Percentiles rank a stretch among this genome's conserved stretches.
These are phyloP conservation scores for Allophyes oxyacanthae DNA, from an alignment of 2,888 invertebrate species.

Conservation along the genomic window DNA sequence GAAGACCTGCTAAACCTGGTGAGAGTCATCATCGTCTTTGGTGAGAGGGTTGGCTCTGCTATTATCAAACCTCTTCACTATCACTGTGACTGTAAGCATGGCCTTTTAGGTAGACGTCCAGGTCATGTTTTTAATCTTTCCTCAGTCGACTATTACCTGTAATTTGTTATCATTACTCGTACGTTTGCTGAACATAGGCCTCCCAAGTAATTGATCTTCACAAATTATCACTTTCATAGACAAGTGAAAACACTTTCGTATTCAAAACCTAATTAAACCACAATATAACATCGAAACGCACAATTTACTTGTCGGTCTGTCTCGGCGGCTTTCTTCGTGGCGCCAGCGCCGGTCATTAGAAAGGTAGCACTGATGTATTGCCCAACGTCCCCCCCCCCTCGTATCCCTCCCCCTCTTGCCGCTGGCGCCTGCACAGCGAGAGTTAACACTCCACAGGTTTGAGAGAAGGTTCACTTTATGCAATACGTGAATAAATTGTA, in stretches of 20 bases:
- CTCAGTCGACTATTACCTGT: no score
- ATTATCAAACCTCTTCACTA: no score
- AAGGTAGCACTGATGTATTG: slow-evolving; percentile 53
- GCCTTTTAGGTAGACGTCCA: no score
- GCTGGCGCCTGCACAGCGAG: slow-evolving; percentile 37
- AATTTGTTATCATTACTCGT: no score
- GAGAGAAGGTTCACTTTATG: slow-evolving; percentile 22
- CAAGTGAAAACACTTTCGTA: slow-evolving; percentile 26
- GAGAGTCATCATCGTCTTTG: no score
- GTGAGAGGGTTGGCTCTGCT: no score
- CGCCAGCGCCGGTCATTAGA: slow-evolving; percentile 56
- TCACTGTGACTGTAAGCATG: no score
- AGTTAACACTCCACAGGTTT: slow-evolving; percentile 8
- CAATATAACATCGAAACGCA: slow-evolving; percentile 40
- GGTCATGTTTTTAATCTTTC: no score
- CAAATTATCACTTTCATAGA: slow-evolving; percentile 1
- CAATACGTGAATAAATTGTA: no score
- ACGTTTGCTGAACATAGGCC: no score
- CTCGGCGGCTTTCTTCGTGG: slow-evolving; percentile 46
- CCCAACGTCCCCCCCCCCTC: slow-evolving; percentile 22
- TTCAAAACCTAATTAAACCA: slow-evolving; percentile 41
- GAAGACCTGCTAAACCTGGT: no score
- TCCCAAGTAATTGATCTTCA: neutral
- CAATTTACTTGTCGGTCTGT: slow-evolving; percentile 39
- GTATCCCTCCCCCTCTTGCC: slow-evolving; percentile 15